phyloP scores from a whole-genome alignment of 1,140 invertebrate species.

The Drosophila oshimai region DNA sequence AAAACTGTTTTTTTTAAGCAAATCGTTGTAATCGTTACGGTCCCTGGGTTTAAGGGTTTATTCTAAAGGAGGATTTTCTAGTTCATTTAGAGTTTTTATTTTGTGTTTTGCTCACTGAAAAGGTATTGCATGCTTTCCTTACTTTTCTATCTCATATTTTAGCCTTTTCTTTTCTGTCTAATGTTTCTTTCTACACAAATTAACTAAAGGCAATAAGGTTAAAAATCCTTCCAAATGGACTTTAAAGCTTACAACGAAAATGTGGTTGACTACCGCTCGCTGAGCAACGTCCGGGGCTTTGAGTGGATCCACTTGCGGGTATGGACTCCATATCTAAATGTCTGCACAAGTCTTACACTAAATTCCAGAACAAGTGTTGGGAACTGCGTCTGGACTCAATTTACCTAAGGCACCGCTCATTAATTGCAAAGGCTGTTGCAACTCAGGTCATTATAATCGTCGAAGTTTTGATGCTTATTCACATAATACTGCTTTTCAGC shows the following conservation, averaged over 20 bases:
- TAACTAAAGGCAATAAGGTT: not conserved
- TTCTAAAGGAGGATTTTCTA: too few relatives aligned
- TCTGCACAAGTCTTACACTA: too few relatives aligned
- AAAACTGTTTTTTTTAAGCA: too few relatives aligned
- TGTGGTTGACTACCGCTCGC: not conserved
- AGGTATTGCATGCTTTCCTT: too few relatives aligned
- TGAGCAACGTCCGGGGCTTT: not conserved
- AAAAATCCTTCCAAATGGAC: not conserved
- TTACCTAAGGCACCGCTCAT: not conserved
- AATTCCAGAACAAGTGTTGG: constrained; percentile 2
- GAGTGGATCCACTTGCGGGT: constrained; percentile 28
- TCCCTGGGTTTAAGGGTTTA: too few relatives aligned
- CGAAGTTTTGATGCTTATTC: constrained; percentile 5
- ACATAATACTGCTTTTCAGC: not conserved
- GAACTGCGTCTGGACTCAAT: constrained; percentile 1
- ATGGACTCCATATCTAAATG: not conserved
- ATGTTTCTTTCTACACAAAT: not conserved
- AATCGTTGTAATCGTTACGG: too few relatives aligned
- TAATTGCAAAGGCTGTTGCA: not conserved
- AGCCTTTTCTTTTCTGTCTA: too few relatives aligned
- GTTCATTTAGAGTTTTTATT: too few relatives aligned
- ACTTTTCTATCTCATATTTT: too few relatives aligned
- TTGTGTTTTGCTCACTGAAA: too few relatives aligned
- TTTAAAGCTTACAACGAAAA: not conserved
- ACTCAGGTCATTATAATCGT: constrained; percentile 17